These are phyloP conservation scores for Pyrocephalus nanus DNA, from an alignment of 2,797 vertebrate genomes.

Conservation along the genomic window DNA sequence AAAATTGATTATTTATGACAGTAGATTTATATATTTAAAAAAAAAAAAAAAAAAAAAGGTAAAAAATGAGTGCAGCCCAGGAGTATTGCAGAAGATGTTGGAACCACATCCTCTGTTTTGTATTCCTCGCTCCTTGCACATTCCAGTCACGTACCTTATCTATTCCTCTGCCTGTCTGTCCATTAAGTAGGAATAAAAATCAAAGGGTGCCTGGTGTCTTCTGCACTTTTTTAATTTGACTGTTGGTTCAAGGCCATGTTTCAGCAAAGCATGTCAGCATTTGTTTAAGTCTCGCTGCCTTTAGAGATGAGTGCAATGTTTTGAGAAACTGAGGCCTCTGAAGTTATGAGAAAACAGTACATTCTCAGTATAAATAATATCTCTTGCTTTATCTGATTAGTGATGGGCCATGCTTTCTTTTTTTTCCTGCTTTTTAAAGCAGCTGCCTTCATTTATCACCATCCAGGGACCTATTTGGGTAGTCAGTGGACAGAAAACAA, in stretches of 20 bases:
- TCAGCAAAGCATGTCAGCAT: slow-evolving; percentile 30
- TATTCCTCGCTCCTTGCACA: neutral
- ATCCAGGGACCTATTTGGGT: slow-evolving; percentile 24
- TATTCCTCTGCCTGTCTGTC: neutral
- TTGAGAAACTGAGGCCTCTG: slow-evolving; percentile 18
- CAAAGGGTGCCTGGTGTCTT: slow-evolving; percentile 6
- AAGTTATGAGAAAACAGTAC: neutral
- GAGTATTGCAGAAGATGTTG: neutral
- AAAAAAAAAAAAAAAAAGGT: no score
- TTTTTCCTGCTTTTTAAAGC: neutral
- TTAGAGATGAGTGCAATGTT: neutral
- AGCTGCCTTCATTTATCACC: slow-evolving; percentile 29
- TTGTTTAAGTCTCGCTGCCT: neutral
- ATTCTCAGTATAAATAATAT: slow-evolving; percentile 5
- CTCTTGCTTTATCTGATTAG: slow-evolving; percentile 41
- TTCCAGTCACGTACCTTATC: neutral
- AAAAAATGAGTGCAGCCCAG: neutral
- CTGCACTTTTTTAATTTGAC: slow-evolving; percentile 10
- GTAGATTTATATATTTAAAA: neutral
- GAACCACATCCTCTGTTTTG: neutral
- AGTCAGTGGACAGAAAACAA: slow-evolving; percentile 59
- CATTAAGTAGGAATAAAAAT: slow-evolving; percentile 8
- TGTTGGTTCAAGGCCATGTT: slow-evolving; percentile 40
- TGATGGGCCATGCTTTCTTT: neutral
- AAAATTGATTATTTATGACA: neutral